These are phyloP conservation scores for Odontomyia ornata DNA, from an alignment of 2,888 invertebrate genomes.

Conservation along the genomic window DNA sequence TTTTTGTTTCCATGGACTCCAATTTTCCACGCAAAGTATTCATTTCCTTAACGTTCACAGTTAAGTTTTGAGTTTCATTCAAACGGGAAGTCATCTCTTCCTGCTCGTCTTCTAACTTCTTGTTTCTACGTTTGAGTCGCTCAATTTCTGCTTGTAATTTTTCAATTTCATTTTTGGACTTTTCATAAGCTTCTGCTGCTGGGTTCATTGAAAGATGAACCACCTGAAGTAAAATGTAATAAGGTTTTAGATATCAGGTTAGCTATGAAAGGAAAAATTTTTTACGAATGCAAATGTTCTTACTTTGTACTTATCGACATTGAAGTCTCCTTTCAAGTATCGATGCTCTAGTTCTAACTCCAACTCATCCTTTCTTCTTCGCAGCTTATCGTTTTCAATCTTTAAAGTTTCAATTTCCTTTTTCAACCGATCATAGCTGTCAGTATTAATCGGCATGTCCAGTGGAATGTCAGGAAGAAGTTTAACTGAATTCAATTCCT, in stretches of 20 bases:
- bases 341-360: conserved; percentile 75
- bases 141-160: conserved; percentile 76
- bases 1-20: conserved; percentile 69
- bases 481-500: conserved; percentile 66
- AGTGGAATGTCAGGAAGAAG: conserved; percentile 55
- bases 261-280: conserved; percentile 35
- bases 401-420: conserved; percentile 69
- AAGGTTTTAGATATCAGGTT: too few species aligned
- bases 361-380: conserved; percentile 70
- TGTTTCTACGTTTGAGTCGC: conserved; percentile 63
- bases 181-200: conserved; percentile 72
- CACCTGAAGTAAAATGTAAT: too few species aligned
- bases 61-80: conserved; percentile 60
- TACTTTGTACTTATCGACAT: conserved; percentile 59
- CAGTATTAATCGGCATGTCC: conserved; percentile 54
- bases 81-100: conserved; percentile 59
- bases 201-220: conserved; percentile 80
- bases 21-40: conserved; percentile 67
- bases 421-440: conserved; percentile 69
- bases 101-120: conserved; percentile 61
- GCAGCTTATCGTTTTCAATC: conserved; percentile 66
- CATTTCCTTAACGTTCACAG: conserved; percentile 67
- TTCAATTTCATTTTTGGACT: conserved; percentile 73
- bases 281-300: background rate
- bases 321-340: conserved; percentile 68